A percentile compares a stretch with the other conserved stretches of the same genome.
These are phyloP conservation scores for Mus spicilegus DNA, from an alignment of 2,113 vertebrate genomes.

Conservation along the genomic window DNA sequence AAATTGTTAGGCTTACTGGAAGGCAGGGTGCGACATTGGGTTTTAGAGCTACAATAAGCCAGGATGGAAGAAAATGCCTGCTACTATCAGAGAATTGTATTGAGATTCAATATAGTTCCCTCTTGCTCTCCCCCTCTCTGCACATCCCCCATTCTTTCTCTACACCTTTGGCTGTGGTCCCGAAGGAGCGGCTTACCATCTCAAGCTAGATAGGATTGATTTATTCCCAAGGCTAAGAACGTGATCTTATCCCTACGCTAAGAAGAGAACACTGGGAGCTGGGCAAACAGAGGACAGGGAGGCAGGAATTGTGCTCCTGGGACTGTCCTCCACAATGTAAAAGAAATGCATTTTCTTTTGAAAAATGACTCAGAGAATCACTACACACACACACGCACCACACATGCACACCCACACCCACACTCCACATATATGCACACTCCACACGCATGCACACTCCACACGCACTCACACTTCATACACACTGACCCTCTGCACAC, in stretches of 20 bases:
- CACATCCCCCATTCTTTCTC: not conserved
- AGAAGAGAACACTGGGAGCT: accelerated
- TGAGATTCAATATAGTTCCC: slow-evolving; percentile 16
- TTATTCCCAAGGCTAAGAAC: slow-evolving; percentile 26
- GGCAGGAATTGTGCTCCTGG: not conserved
- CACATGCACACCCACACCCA: too few species aligned
- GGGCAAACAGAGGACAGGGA: accelerated
- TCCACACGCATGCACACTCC: too few species aligned
- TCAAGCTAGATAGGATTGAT: not conserved
- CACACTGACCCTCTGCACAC: too few species aligned
- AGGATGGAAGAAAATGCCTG: slow-evolving; percentile 37
- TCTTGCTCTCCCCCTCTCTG: not conserved
- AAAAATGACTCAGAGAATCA: not conserved
- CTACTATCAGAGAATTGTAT: not conserved
- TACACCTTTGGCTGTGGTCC: slow-evolving; percentile 1
- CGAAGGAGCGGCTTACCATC: not conserved
- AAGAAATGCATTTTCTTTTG: not conserved
- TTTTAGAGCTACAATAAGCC: slow-evolving; percentile 46
- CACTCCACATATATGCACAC: too few species aligned
- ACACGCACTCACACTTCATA: too few species aligned
- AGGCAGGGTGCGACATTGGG: not conserved
- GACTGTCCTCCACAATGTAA: not conserved
- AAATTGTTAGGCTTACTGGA: slow-evolving; percentile 43
- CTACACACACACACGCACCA: too few species aligned
- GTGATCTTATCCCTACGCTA: not conserved